These are phyloP conservation scores for Gallinago jamesoni DNA, from an alignment of 2,113 vertebrate genomes.

Conservation along the genomic window DNA sequence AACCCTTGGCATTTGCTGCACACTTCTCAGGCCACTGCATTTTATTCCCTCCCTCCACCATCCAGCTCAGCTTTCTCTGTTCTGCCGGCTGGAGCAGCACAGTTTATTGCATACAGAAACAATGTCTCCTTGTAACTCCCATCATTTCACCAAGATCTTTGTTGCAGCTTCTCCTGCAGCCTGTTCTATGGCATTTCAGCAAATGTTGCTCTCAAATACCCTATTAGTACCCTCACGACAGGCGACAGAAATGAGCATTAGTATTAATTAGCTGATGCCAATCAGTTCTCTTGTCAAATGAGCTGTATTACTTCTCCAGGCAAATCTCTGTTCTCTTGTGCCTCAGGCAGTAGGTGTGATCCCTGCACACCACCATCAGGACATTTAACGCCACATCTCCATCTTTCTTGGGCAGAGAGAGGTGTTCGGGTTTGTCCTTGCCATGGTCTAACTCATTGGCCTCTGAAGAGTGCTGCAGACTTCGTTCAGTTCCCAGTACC, in stretches of 20 bases:
- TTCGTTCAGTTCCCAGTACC: background rate
- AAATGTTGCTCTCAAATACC: background rate
- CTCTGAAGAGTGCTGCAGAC: background rate
- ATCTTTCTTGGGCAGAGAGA: background rate
- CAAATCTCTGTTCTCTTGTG: background rate
- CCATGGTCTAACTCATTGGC: background rate
- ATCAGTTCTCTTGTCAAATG: background rate
- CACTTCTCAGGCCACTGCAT: background rate
- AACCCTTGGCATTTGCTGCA: background rate
- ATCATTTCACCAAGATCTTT: background rate
- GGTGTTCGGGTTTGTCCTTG: background rate
- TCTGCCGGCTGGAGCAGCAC: background rate
- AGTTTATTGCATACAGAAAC: background rate
- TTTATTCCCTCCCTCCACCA: background rate
- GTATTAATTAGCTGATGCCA: background rate
- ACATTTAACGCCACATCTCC: background rate
- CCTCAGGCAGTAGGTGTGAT: background rate
- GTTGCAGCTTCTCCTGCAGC: background rate
- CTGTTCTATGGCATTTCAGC: background rate
- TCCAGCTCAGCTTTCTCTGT: background rate
- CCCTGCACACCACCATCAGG: background rate
- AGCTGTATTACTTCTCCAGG: background rate
- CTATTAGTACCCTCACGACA: background rate
- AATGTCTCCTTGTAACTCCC: background rate
- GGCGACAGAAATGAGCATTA: background rate